Evolutionary conservation across 2,113 vertebrate species (phyloP).

Genomic region (Embiotoca jacksoni): DNA sequence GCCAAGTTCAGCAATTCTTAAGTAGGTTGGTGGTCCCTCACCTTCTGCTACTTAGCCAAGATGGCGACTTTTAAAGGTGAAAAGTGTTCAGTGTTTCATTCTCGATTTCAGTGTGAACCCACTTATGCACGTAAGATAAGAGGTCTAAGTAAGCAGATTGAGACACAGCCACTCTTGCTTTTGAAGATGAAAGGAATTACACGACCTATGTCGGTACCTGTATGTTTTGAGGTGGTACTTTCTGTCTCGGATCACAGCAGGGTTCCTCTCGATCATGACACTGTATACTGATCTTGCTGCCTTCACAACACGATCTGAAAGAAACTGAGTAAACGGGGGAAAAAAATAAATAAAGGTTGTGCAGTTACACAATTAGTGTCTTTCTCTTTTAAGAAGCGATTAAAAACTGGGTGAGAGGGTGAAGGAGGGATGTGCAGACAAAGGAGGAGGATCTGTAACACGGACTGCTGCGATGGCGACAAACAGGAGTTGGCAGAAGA

Average conservation of each 20-base stretch:
- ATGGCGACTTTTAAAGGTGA: too few relatives aligned
- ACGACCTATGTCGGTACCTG: slow-evolving; percentile 78
- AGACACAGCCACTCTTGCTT: neutral
- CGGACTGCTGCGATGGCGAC: slow-evolving; percentile 8
- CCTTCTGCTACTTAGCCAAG: too few relatives aligned
- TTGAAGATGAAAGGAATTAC: neutral
- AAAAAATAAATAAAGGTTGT: neutral
- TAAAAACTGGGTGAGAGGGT: neutral
- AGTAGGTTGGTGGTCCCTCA: too few relatives aligned
- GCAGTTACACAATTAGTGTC: neutral
- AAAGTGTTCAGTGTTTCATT: too few relatives aligned
- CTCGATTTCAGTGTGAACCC: too few relatives aligned
- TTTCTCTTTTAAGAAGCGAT: neutral
- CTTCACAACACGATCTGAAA: slow-evolving; percentile 88
- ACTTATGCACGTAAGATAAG: too few relatives aligned
- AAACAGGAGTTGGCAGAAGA: slow-evolving; percentile 7
- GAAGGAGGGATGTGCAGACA: neutral
- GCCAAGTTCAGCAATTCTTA: too few relatives aligned
- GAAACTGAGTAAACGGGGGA: slow-evolving; percentile 81
- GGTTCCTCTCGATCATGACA: slow-evolving; percentile 84
- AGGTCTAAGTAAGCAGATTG: too few relatives aligned
- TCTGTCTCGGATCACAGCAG: slow-evolving; percentile 89
- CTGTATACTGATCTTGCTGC: slow-evolving; percentile 88
- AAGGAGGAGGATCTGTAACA: slow-evolving; percentile 12
- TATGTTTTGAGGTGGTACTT: slow-evolving; percentile 93